These are phyloP conservation scores for Dyspetes luteomarginatus DNA, from an alignment of 2,888 invertebrate genomes.

Conservation along the genomic window DNA sequence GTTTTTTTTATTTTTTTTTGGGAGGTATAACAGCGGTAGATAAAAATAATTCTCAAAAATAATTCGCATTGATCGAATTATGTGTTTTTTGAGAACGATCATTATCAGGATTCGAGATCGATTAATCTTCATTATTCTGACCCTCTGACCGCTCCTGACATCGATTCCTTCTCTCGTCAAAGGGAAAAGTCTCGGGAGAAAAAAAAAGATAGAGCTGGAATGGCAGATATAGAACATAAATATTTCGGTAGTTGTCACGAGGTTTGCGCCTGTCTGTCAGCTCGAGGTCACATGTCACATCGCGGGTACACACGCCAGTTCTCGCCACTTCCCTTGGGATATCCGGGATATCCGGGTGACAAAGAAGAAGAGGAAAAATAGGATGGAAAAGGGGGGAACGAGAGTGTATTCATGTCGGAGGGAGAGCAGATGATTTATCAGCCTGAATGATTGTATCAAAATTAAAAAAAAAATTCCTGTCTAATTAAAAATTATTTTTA, in stretches of 20 bases:
- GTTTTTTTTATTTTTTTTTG: not conserved
- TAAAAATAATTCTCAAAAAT: not conserved
- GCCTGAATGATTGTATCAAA: not conserved
- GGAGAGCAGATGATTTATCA: not conserved
- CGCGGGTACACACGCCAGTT: conserved; percentile 66
- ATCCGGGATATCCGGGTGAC: conserved; percentile 60
- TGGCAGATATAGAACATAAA: conserved; percentile 26
- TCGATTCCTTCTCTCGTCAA: not conserved
- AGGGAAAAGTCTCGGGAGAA: not conserved
- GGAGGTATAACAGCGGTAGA: not conserved
- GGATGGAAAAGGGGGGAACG: conserved; percentile 37
- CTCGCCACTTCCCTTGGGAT: conserved; percentile 70
- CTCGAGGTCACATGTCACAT: conserved; percentile 69
- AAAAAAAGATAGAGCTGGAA: not conserved
- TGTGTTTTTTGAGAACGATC: not conserved
- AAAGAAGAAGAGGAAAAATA: conserved; percentile 25
- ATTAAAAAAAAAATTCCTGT: too few species aligned
- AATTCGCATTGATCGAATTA: not conserved
- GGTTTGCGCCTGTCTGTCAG: conserved; percentile 41
- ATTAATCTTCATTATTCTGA: not conserved
- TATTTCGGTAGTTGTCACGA: conserved; percentile 55
- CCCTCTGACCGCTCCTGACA: not conserved
- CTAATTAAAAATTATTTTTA: too few species aligned
- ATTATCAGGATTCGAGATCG: not conserved
- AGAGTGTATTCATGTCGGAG: conserved; percentile 40